Base-by-base conservation (phyloP, 2,113 vertebrate genomes). In the Australoheros scitulus region DNA sequence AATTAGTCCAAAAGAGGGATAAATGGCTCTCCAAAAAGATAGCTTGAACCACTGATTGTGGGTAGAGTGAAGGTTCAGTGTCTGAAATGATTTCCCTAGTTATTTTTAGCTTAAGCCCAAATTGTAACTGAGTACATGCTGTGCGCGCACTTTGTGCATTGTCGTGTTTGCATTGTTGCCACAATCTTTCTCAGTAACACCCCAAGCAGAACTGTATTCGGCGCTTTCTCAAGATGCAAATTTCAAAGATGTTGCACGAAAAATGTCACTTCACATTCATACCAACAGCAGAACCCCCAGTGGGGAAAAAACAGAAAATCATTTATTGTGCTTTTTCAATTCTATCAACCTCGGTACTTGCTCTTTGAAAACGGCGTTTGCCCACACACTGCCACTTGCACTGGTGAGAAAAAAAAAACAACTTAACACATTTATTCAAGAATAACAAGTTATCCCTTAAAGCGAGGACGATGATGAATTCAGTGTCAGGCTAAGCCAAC, bases 401-500 rank as follows among this genome's bases (percentile, higher is more conserved):
- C 88, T 85, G 76, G 79, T 59, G 11, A 86, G 64, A 52, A 26
- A 14, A 8, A 36, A 56, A 81, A 22, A 24, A 43, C 22, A 47
- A 52, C 38, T 57, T 11, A 83, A 80, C 52, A 76, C 64, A 86
- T 87, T 77, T 81, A 92, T 90, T 90, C 50, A 85, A 80, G 92
- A 90, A 88, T 55, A 90, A 90, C 89, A 89, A 92, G 81, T 90
- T 82, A 88, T 87, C 83, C 87, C 87, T 91, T 87, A 32, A 87
- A 93, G 93, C 81, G 7, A 72, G 70, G 57, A 57, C 77, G 79
- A 26, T 86, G 82, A 88, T 87, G 79, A 79, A 86, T 85, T 89
- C 84, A 29, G 82, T 64, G 83, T 91, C 55, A 2, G 83, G 77
- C 65, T 52, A 32, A 85, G 80, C 60, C 77, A 20, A 6, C 3